Percentiles rank a stretch among this genome's conserved stretches.
Conservation (phyloP, 2,113 vertebrate species). For the Acrocephalus arundinaceus region DNA sequence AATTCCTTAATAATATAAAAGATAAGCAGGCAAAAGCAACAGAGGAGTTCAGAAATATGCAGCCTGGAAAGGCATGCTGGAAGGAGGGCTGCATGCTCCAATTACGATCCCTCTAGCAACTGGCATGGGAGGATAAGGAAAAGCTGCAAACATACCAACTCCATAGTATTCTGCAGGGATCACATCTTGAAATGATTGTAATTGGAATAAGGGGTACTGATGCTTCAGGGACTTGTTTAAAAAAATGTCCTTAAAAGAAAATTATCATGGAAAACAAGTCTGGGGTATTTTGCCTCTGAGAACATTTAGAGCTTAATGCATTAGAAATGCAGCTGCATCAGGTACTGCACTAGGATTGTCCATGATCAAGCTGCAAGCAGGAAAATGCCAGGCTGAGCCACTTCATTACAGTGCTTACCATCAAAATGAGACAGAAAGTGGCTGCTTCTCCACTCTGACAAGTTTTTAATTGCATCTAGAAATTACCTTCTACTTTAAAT, state of each 20-base stretch:
- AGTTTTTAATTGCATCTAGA: constrained; percentile 38
- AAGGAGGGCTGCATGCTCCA: not conserved
- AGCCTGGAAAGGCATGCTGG: not conserved
- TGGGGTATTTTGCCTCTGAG: not conserved
- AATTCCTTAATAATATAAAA: not conserved
- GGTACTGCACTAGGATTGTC: not conserved
- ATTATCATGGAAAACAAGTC: not conserved
- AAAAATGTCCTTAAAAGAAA: not conserved
- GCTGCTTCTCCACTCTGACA: constrained; percentile 1
- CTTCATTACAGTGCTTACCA: constrained; percentile 6
- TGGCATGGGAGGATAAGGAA: not conserved
- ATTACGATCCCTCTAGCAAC: not conserved
- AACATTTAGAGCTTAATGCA: not conserved
- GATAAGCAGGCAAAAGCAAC: not conserved
- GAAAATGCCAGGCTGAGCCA: not conserved
- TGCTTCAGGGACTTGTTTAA: not conserved
- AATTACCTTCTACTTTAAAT: constrained; percentile 30
- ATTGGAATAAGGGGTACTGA: not conserved
- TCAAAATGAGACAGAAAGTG: not conserved
- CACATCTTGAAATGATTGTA: not conserved
- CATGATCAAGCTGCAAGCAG: not conserved
- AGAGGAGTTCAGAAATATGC: not conserved
- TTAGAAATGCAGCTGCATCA: not conserved
- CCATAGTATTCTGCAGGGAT: not conserved
- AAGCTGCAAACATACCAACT: not conserved